Evolutionary conservation across 2,113 vertebrate genomes (phyloP).

Genomic region (Macquaria australasica): DNA sequence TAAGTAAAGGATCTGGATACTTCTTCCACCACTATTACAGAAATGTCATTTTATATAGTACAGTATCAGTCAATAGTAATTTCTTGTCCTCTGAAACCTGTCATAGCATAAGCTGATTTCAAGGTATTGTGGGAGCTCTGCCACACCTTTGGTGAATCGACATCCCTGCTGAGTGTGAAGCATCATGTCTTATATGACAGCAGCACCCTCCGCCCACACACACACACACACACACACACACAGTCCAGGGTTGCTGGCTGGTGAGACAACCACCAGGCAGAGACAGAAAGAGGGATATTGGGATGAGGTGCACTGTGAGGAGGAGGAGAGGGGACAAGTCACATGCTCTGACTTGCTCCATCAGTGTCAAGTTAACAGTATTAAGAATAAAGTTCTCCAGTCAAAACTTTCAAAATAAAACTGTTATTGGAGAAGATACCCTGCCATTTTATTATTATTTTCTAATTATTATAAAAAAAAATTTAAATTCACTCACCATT

Average conservation of each 20-base stretch:
- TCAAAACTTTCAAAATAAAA: conserved; percentile 76
- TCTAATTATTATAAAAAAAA: background rate
- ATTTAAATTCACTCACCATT: background rate
- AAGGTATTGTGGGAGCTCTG: conserved; percentile 54
- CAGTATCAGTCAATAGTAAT: conserved; percentile 32
- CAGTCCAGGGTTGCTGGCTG: conserved; percentile 36
- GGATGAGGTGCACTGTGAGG: conserved; percentile 53
- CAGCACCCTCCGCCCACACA: conserved; percentile 34
- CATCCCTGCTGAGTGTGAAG: conserved; percentile 56
- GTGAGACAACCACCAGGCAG: conserved; percentile 50
- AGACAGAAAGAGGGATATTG: conserved; percentile 46
- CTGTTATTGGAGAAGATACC: background rate
- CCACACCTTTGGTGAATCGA: conserved; percentile 56
- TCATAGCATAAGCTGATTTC: conserved; percentile 50
- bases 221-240: conserved; percentile 32
- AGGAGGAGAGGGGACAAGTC: conserved; percentile 66
- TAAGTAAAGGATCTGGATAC: background rate
- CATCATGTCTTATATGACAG: conserved; percentile 55
- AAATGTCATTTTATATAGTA: background rate
- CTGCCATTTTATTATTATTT: background rate
- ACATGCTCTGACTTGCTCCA: conserved; percentile 71
- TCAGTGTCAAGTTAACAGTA: conserved; percentile 69
- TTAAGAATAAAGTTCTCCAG: conserved; percentile 47
- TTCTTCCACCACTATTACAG: background rate
- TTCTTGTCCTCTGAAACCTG: conserved; percentile 36